These are phyloP conservation scores for Reticulitermes speratus DNA, from an alignment of 1,140 invertebrate genomes.

Conservation along the genomic window DNA sequence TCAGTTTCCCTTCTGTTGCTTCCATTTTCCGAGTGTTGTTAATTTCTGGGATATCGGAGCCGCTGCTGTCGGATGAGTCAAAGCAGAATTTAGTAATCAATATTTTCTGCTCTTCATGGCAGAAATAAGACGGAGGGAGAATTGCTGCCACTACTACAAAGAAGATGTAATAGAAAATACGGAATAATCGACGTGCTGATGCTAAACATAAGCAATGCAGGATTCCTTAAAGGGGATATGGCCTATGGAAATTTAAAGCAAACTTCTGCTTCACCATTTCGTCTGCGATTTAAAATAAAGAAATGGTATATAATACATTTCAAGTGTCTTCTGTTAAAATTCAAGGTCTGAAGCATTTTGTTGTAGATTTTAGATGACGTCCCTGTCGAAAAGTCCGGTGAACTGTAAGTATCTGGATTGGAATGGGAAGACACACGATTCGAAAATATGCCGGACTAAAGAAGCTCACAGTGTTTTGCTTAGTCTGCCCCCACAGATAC, in stretches of 20 bases:
- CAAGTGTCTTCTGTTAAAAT: too few relatives aligned
- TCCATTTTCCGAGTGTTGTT: not conserved
- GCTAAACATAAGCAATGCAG: not conserved
- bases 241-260: not conserved
- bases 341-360: too few relatives aligned
- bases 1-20: not conserved
- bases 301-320: too few relatives aligned
- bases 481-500: too few relatives aligned
- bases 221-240: not conserved
- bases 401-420: too few relatives aligned
- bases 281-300: not conserved
- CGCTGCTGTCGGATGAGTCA: not conserved
- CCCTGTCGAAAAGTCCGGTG: too few relatives aligned
- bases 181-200: not conserved
- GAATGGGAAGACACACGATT: too few relatives aligned
- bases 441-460: too few relatives aligned
- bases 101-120: constrained; percentile 6
- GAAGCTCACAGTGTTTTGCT: too few relatives aligned
- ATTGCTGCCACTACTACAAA: not conserved
- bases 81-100: not conserved
- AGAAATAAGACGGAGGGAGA: not conserved
- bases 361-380: too few relatives aligned
- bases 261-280: not conserved
- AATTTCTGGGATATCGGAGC: not conserved
- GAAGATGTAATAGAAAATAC: not conserved